These are phyloP conservation scores for Drosophila lutescens DNA, from an alignment of 2,888 invertebrate genomes.

Conservation along the genomic window DNA sequence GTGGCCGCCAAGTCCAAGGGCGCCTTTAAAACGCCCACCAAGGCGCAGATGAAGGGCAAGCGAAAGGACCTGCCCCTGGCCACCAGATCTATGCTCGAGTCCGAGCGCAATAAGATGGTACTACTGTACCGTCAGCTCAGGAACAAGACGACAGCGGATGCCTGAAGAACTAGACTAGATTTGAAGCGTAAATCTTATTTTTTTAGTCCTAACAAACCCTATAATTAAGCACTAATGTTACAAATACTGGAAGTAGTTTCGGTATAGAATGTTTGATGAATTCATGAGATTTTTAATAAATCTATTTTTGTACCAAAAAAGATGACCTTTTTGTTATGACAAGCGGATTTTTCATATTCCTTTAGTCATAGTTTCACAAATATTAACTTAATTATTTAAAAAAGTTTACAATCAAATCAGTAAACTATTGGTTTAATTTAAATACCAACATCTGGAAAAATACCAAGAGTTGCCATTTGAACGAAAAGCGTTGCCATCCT, in stretches of 20 bases:
- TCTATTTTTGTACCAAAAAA: background rate
- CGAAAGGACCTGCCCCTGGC: slow-evolving; percentile 87
- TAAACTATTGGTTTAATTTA: background rate
- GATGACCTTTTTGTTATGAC: background rate
- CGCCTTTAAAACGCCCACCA: slow-evolving; percentile 48
- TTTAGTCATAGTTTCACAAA: too few relatives aligned
- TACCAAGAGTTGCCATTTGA: too few relatives aligned
- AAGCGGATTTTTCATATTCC: too few relatives aligned
- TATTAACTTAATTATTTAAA: background rate
- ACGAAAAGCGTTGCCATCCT: too few relatives aligned
- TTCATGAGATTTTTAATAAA: background rate
- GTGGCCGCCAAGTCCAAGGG: slow-evolving; percentile 13
- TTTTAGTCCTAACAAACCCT: background rate
- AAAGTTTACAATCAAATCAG: too few relatives aligned
- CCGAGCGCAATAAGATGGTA: slow-evolving; percentile 86
- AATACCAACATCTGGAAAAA: too few relatives aligned
- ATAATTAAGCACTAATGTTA: background rate
- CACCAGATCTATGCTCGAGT: slow-evolving; percentile 86
- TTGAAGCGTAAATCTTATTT: background rate
- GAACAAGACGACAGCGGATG: slow-evolving; percentile 58
- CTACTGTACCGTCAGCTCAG: slow-evolving; percentile 87
- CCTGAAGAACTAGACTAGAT: slow-evolving; percentile 14
- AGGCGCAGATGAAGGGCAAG: slow-evolving; percentile 86
- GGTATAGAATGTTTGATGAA: background rate
- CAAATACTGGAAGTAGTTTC: background rate